Evolutionary conservation across 1,140 invertebrate species (phyloP).

Genomic region (Triops longicaudatus): DNA sequence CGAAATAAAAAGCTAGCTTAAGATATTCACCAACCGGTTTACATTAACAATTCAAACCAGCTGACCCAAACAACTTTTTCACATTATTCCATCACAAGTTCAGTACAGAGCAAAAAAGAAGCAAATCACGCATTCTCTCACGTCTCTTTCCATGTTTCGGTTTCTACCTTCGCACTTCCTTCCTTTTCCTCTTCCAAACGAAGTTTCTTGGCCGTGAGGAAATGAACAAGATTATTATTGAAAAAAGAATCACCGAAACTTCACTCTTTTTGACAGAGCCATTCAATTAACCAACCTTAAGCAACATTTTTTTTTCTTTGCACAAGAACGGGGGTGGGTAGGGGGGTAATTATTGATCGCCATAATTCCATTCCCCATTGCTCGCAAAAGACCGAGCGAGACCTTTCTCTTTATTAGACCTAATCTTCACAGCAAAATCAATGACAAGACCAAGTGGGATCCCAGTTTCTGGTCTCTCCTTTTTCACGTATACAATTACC

Average conservation of each 20-base stretch:
- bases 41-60: neutral
- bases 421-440: conserved; percentile 6
- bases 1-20: neutral
- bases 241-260: neutral
- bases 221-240: neutral
- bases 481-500: too few species aligned
- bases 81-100: neutral
- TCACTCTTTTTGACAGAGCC: neutral
- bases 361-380: neutral
- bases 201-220: neutral
- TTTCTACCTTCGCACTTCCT: neutral
- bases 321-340: neutral
- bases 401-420: neutral
- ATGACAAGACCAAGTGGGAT: neutral
- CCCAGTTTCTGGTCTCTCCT: neutral
- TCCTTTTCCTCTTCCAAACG: neutral
- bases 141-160: neutral
- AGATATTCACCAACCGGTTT: neutral
- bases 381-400: neutral
- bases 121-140: neutral
- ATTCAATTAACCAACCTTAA: too few species aligned
- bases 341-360: neutral
- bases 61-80: neutral
- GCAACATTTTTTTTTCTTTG: neutral
- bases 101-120: too few species aligned